Base-by-base conservation (phyloP, 2,113 vertebrate species). In the Glaucidium brasilianum region DNA sequence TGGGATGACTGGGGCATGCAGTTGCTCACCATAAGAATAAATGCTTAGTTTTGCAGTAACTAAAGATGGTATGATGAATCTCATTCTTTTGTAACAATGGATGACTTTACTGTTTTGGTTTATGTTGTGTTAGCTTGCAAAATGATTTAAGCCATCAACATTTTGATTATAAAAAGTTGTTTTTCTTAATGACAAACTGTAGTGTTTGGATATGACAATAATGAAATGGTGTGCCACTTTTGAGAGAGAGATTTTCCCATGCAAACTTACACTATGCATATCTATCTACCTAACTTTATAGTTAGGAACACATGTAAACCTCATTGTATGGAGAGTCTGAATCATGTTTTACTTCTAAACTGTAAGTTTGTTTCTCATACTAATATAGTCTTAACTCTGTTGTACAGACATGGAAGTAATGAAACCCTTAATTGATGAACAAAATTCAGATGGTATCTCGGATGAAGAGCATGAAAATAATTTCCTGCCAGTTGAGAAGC, bases 401-500 rank as follows among this genome's bases (percentile, higher is more conserved):
- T 94, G 71, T 76, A 34, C 77, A 98, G 98, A 98, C 71, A 97
- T 98, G 98, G 98, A 98, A 88, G 98, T 98, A 69, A 98, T 98
- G 98, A 98, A 97, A 49, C 98, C 98, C 82, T 96, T 98, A 92
- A 98, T 98, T 79, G 98, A 96, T 84, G 98, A 98, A 39, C 97
- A 98, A 39, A 93, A 94, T 77, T 97, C 97, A 32, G 98, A 98
- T 69, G 96, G 90, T 18, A 76, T 97, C 19, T 98, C 97, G 2
- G 98, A 98, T 75, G 98, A 98, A n/a, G 98, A 98, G 19, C 91
- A 63, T 20, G 98, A 98, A 39, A 94, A 92, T 39, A 82, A 94
- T 27, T 92, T 98, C 35, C 91, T 98, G 11, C 94, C 97, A 2
- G 96, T 94, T 49, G 98, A 98, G 93, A 97, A 98, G 6, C 97